Conservation (phyloP, 2,797 vertebrate genomes). For the Phalanger gymnotis region DNA sequence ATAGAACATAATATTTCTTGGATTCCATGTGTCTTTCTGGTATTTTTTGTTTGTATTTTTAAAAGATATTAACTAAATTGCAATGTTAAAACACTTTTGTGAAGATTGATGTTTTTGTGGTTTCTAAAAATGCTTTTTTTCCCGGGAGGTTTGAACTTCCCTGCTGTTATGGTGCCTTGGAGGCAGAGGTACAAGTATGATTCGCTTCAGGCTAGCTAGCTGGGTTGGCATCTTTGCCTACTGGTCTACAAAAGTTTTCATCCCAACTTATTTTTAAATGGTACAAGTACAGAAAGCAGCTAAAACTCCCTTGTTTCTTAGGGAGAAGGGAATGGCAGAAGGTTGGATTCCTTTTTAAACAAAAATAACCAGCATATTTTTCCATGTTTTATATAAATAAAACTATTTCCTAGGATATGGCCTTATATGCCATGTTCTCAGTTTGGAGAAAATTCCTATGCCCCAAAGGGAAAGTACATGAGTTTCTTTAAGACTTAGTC, state of each 20-base stretch:
- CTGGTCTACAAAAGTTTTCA: background rate
- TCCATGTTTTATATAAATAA: constrained; percentile 34
- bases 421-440: constrained; percentile 21
- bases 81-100: background rate
- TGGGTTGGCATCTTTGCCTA: background rate
- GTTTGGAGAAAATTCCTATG: background rate
- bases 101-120: background rate
- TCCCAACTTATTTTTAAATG: constrained; percentile 37
- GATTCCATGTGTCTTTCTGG: background rate
- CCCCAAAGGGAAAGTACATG: background rate
- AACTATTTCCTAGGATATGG: constrained; percentile 48
- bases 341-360: constrained; percentile 40
- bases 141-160: background rate
- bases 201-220: background rate
- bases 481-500: background rate
- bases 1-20: background rate
- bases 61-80: background rate
- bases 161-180: background rate
- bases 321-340: background rate
- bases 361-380: constrained; percentile 34
- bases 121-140: background rate
- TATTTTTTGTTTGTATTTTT: constrained; percentile 2
- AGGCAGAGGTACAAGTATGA: rapidly evolving
- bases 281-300: background rate
- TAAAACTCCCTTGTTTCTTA: constrained; percentile 29